Conservation (phyloP, 2,797 vertebrate species). For the Acanthopagrus latus region DNA sequence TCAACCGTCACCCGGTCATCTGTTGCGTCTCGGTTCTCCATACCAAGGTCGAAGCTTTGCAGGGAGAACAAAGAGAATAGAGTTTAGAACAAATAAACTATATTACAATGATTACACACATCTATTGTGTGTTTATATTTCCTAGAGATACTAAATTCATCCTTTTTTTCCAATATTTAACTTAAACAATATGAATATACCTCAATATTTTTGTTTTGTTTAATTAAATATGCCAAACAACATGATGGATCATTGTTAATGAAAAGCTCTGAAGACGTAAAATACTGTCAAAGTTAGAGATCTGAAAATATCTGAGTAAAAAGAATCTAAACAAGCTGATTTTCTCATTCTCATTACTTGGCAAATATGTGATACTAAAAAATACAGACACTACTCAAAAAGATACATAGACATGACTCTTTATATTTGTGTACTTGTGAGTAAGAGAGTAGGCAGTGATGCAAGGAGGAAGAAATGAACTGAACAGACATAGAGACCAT, state of each 20-base stretch:
- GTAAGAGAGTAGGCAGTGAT: not conserved
- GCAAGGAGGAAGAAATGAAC: not conserved
- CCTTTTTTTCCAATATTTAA: not conserved
- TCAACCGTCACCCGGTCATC: slow-evolving; percentile 93
- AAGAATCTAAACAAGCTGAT: not conserved
- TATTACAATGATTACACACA: rapidly evolving
- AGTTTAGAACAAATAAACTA: not conserved
- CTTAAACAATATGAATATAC: not conserved
- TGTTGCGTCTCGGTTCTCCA: slow-evolving; percentile 95
- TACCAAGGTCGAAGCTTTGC: slow-evolving; percentile 93
- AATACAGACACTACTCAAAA: not conserved
- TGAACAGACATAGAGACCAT: not conserved
- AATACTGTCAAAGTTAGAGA: not conserved
- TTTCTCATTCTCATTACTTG: not conserved
- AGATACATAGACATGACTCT: no score
- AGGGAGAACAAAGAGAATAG: not conserved
- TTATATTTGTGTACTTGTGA: not conserved
- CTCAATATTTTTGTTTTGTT: not conserved
- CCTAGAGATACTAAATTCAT: not conserved
- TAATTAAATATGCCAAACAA: not conserved
- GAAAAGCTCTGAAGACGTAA: not conserved
- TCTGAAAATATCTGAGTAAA: not conserved
- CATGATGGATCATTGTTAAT: not conserved
- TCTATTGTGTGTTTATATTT: not conserved
- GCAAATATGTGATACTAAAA: not conserved